phyloP scores from a whole-genome alignment of 1,140 invertebrate genomes.

The Sycophila sp. region DNA sequence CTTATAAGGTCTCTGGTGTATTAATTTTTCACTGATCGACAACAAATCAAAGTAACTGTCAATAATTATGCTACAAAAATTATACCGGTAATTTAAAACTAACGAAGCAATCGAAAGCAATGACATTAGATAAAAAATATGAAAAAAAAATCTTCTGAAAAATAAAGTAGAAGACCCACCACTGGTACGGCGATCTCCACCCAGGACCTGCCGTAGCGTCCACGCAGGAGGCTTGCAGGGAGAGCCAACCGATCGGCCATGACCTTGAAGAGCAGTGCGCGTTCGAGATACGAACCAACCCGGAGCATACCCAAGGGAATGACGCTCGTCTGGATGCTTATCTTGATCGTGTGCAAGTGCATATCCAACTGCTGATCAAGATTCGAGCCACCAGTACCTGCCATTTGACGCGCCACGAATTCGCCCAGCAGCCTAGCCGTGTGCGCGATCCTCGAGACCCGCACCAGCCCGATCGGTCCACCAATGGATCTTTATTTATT shows the following conservation, averaged over 20 bases:
- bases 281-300: constrained; percentile 71
- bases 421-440: constrained; percentile 59
- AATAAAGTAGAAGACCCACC: too few relatives aligned
- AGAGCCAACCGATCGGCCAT: constrained; percentile 72
- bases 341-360: constrained; percentile 64
- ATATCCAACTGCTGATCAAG: constrained; percentile 64
- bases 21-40: too few relatives aligned
- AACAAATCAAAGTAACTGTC: too few relatives aligned
- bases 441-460: constrained; percentile 49
- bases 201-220: constrained; percentile 69
- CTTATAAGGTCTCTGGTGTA: too few relatives aligned
- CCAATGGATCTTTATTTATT: too few relatives aligned
- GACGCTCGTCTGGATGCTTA: constrained; percentile 56
- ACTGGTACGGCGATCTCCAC: constrained; percentile 72
- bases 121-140: too few relatives aligned
- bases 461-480: constrained; percentile 16
- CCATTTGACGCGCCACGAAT: constrained; percentile 68
- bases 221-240: constrained; percentile 69
- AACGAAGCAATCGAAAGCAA: too few relatives aligned
- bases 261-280: constrained; percentile 74
- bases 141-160: too few relatives aligned
- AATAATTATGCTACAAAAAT: too few relatives aligned
- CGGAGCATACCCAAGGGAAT: constrained; percentile 70
- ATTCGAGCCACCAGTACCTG: constrained; percentile 60
- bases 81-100: too few relatives aligned